phyloP scores from a whole-genome alignment of 2,888 invertebrate genomes.

The Epinotia brunnichana region DNA sequence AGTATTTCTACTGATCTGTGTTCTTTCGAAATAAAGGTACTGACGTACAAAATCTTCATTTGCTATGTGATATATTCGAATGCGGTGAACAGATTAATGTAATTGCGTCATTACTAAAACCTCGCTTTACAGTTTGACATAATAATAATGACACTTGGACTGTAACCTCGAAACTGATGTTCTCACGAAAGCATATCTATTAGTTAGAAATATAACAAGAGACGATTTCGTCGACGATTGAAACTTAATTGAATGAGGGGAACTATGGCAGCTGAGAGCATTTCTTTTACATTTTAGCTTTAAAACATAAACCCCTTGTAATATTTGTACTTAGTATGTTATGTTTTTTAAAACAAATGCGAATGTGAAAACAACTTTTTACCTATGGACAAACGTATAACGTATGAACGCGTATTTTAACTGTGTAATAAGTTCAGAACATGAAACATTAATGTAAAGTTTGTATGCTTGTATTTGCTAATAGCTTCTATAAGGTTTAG shows the following conservation, averaged over 20 bases:
- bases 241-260: neutral
- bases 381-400: neutral
- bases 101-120: neutral
- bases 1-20: too few species aligned
- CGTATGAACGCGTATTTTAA: neutral
- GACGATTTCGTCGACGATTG: slow-evolving; percentile 1
- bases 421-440: neutral
- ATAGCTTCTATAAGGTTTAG: neutral
- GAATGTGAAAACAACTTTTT: slow-evolving; percentile 1
- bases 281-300: slow-evolving; percentile 18
- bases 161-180: slow-evolving; percentile 8
- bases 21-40: too few species aligned
- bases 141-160: neutral
- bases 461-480: slow-evolving; percentile 7
- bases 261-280: neutral
- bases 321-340: slow-evolving; percentile 5
- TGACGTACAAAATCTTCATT: too few species aligned
- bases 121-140: slow-evolving; percentile 3
- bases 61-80: neutral
- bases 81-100: slow-evolving; percentile 1
- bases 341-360: neutral
- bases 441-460: neutral
- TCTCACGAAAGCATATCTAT: slow-evolving; percentile 22
- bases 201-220: slow-evolving; percentile 4
- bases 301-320: slow-evolving; percentile 9